Percentiles rank a stretch among this genome's conserved stretches.
Evolutionary conservation across 2,797 vertebrate genomes (phyloP).

Genomic region (Sphaeramia orbicularis): DNA sequence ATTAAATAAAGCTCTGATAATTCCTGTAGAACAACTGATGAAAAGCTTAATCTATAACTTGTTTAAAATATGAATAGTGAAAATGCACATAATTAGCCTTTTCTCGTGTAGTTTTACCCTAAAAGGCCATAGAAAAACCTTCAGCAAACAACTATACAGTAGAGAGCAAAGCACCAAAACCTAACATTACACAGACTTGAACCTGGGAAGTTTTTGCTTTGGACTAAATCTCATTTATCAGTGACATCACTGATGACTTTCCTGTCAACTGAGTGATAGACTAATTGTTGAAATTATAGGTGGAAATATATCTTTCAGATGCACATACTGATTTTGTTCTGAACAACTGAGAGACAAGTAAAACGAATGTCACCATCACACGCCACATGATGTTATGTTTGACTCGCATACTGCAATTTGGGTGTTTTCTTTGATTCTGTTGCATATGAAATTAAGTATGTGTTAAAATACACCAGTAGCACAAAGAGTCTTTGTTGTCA

Average conservation of each 20-base stretch:
- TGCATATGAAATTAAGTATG: background rate
- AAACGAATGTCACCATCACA: background rate
- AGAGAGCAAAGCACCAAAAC: background rate
- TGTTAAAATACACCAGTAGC: background rate
- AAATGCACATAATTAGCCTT: no score
- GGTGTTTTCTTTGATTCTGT: background rate
- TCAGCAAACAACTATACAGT: background rate
- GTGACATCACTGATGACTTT: background rate
- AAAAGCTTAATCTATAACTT: background rate
- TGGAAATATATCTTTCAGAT: no score
- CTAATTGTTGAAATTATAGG: no score
- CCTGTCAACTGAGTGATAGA: background rate
- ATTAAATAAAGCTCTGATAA: background rate
- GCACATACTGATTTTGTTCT: no score
- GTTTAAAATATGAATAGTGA: background rate
- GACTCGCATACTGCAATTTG: background rate
- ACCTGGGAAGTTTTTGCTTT: background rate
- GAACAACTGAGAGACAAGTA: no score
- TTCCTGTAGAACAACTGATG: background rate
- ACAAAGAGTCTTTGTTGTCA: background rate
- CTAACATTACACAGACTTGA: background rate
- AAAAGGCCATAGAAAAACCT: background rate
- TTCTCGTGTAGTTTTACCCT: background rate
- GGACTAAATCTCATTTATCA: background rate
- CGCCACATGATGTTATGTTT: slow-evolving; percentile 11